Base-by-base conservation (phyloP, 2,797 vertebrate genomes). In the Diplodus sargus region DNA sequence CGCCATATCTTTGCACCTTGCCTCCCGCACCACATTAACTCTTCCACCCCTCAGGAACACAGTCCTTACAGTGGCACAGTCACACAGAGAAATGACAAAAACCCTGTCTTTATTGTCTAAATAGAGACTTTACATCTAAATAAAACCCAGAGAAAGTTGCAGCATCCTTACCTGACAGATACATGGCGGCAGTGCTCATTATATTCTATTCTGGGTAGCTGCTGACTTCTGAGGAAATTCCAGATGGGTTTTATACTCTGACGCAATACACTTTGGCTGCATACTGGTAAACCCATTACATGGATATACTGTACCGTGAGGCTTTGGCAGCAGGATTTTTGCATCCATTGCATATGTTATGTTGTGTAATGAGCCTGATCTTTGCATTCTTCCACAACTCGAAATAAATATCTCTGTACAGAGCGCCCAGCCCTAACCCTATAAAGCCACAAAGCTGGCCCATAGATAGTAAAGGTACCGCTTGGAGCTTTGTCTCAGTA, bases 141-240 rank as follows among this genome's bases (percentile, higher is more conserved):
- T 92, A 88, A 90, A 89, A 80, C 53, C 57, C 74, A 81, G 74
- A 86, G 75, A 62, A 82, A 90, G 73, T 85, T 39, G 60, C 57
- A 2, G 73, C 84, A 59, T 85, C 73, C 57, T 86, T 69, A 90
- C 80, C 89, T 90, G 88, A 89, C 89, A 78, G 80, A 81, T 80
- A 71, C 63, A 76, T 87, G 83, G 87, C 62, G 5, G 75, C 83
- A 61, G 58, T 76, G 76, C 86, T 93, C 87, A 87, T 92, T 90
- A 89, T 87, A 64, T 87, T 90, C 84, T 89, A 85, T 90, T 81
- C 85, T 89, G 81, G 83, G 79, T 85, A 63, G 71, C 68, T 82
- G 90, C 88, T 90, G 86, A 90, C 85, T 85, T 89, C 84, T 90
- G 76, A 90, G 82, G 82, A 91, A 89, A 89, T 85, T 90, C 79